phyloP scores from a whole-genome alignment of 2,888 invertebrate species.

The Congeria kusceri region DNA sequence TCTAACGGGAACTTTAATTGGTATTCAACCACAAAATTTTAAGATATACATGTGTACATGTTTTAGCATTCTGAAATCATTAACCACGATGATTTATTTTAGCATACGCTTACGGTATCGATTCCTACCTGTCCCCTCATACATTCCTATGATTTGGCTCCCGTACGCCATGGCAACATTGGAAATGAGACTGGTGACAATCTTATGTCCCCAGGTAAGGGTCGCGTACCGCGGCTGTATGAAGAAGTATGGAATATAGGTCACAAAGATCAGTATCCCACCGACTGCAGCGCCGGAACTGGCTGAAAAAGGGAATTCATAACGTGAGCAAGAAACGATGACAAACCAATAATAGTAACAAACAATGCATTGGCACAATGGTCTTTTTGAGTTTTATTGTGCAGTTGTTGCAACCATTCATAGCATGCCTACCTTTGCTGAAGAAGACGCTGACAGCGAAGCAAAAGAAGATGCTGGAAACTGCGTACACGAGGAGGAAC shows the following conservation, averaged over 20 bases:
- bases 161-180: conserved; percentile 94
- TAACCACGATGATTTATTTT: no score
- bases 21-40: no score
- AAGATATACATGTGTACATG: no score
- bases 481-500: conserved; percentile 90
- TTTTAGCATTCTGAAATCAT: no score
- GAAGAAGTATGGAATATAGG: conserved; percentile 91
- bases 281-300: conserved; percentile 92
- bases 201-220: conserved; percentile 87
- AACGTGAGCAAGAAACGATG: neutral
- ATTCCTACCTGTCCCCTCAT: conserved; percentile 89
- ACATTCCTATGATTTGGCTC: conserved; percentile 90
- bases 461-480: conserved; percentile 91
- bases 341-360: neutral
- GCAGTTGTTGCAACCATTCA: neutral
- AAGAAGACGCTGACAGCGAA: conserved; percentile 93
- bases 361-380: neutral
- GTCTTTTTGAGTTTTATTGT: no score
- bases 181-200: conserved; percentile 89
- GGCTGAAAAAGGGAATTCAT: no score
- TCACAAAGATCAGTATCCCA: conserved; percentile 91
- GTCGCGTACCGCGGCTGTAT: conserved; percentile 89
- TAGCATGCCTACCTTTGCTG: conserved; percentile 88
- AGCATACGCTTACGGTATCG: no score
- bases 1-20: no score